Evolutionary conservation across 2,888 invertebrate genomes (phyloP), one percentile per base, ranked within the genome.

Genomic region (Ennomos fuscantarius): DNA sequence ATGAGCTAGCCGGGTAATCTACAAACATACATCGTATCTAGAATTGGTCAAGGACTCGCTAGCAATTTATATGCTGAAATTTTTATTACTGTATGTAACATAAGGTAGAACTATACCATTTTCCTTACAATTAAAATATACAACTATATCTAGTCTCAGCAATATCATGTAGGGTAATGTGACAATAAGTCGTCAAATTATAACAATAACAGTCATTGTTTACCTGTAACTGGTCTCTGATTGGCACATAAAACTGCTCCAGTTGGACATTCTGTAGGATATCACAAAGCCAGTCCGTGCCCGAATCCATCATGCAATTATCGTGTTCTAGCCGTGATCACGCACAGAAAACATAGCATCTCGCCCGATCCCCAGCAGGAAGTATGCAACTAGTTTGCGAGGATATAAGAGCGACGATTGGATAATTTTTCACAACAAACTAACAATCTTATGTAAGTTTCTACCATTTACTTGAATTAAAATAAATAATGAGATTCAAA

Each of bases 171-270:
- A 24, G 24, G 24, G 6, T 24, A 24, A 24, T 24, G 24, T 24
- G 24, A 24, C 24, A 6, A 24, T 3, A 3, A 24, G 24, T 24
- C 24, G 24, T 24, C 52, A 40, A 55, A 33, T 39, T 39, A n/a
- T 8, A 24, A 43, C 42, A 43, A 54, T 37, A 55, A 55, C 55
- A 55, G 11, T 33, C 24, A 57, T 65, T 76, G 70, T 76, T 82
- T 81, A 97, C 96, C 92, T 98, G 98, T 39, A 98, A 93, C 80
- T 99, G 97, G 93, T 99, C 98, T 65, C 97, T 93, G 56, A 99
- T 96, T 62, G 97, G 94, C 51, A 96, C 94, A 79, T 97, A 95
- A 87, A 99, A 99, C 85, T 98, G 98, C 69, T 96, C 96, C 59
- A 99, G 92, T 86, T 99, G 98, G 45, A 98, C 97, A 86, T 98